Evolutionary conservation across 2,113 vertebrate genomes (phyloP), one percentile per base, ranked within the genome.

Genomic region (Rana temporaria): DNA sequence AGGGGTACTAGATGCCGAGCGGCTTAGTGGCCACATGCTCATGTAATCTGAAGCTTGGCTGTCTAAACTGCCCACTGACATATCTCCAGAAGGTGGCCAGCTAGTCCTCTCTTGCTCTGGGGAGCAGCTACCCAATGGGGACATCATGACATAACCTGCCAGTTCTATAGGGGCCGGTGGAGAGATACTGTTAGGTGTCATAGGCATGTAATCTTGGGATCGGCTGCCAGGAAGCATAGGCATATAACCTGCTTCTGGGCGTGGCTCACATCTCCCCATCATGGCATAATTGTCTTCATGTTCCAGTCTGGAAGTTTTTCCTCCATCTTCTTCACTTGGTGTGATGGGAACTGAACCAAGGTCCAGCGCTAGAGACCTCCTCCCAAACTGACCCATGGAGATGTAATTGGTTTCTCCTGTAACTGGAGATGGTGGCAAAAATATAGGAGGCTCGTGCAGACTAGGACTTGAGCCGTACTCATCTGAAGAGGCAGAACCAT

Each of bases 141-240:
- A 95, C 94, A 95, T 96, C 85, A 94, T 90, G 91, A 95, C 91
- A 70, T 96, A 96, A 55, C 92, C 93, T 57, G 84, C 60, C 86
- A 87, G 18, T 81, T 75, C 87, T 6, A 94, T 93, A 80, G 89
- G 91, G 78, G 87, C 93, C 0, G 94, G 92, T 0, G 93, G 93
- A 1, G 94, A 96, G 73, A 93, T 89, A 81, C 90, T 93, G 84
- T 91, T 88, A 0, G 90, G 93, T 3, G 85, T 92, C 94, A 94
- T 95, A 74, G 93, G 90, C 91, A 96, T 90, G 24, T 95, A 96
- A 82, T 95, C 94, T 59, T 75, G n/a, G 17, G 90, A 88, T 66
- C 72, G 32, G 79, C 56, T 86, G 0, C 93, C 93, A 0, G 95
- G 95, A 26, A 94, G 69, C 94, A 94, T 94, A 20, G 90, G 88